Base-by-base conservation (phyloP, 2,888 invertebrate genomes). In the Hypena proboscidalis region DNA sequence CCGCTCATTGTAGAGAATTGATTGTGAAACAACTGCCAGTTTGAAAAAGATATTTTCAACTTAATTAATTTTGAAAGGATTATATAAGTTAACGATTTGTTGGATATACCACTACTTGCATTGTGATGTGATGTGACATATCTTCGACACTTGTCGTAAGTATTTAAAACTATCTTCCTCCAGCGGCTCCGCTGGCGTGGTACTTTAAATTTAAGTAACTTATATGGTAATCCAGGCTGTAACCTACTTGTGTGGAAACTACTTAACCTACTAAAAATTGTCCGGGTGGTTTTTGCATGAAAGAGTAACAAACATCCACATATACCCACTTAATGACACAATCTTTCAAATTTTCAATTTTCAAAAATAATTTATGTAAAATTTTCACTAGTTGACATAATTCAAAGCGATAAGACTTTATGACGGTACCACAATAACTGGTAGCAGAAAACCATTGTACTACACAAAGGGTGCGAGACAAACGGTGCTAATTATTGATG, bases 401-500 rank as follows among this genome's bases (percentile, higher is more conserved):
- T 23, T 17, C 49, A 23, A 27, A 44, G 22, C 45, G 44, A 57
- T 47, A 46, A 59, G 42, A 58, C 53, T 63, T 60, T 51, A 62
- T 66, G 57, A 58, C 46, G 49, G 49, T 46, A 58, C n/a, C 60
- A 69, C 59, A 69, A 72, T 65, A 60, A 57, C 53, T 64, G 45
- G 55, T 58, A 58, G 54, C 52, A 50, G 47, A 52, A 26, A 48
- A 61, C 47, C 58, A 68, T 51, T 60, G 58, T 58, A 43, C 48
- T 48, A 57, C 58, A 73, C 72, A 70, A 72, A 71, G 71, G 66
- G 58, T 74, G 62, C 62, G 70, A 69, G 75, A 76, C 77, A 74
- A 77, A 77, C 76, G 76, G 59, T 45, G 64, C 69, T 80, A 81
- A 85, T 84, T 83, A 82, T 80, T 84, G 80, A 81, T 79, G 79